A percentile compares a stretch with the other conserved stretches of the same genome.
Evolutionary conservation across 2,113 vertebrate species (phyloP).

Genomic region (Lepus europaeus): DNA sequence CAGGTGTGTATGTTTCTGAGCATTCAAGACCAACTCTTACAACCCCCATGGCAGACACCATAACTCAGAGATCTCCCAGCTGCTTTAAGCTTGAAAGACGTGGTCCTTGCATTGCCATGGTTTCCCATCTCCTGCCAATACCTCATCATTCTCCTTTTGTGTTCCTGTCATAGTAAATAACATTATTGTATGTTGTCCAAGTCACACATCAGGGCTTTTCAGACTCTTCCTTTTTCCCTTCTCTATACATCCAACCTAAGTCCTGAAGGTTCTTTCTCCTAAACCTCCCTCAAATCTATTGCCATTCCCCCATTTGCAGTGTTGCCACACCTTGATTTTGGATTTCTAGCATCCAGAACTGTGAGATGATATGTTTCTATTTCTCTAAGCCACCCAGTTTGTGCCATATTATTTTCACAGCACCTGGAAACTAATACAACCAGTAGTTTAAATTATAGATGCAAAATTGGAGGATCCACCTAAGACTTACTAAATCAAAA

Average conservation of each 20-base stretch:
- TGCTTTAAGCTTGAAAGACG: background rate
- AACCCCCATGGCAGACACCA: accelerated
- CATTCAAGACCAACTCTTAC: background rate
- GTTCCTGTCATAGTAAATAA: background rate
- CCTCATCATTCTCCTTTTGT: background rate
- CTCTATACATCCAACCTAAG: background rate
- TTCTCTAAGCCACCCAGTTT: background rate
- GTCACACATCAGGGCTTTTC: background rate
- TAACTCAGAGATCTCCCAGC: background rate
- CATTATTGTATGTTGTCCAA: background rate
- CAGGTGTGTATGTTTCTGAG: background rate
- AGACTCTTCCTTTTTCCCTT: background rate
- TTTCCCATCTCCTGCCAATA: background rate
- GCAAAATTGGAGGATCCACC: background rate
- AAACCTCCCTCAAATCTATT: background rate
- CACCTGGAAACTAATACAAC: background rate
- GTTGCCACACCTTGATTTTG: background rate
- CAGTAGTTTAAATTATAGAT: background rate
- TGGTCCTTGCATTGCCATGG: background rate
- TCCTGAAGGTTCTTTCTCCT: background rate
- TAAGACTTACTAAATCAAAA: background rate
- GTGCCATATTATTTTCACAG: background rate
- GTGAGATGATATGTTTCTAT: background rate
- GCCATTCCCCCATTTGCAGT: background rate
- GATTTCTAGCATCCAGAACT: background rate